Base-by-base conservation (phyloP, 1,140 invertebrate species). In the Drosophila chauvacae region DNA sequence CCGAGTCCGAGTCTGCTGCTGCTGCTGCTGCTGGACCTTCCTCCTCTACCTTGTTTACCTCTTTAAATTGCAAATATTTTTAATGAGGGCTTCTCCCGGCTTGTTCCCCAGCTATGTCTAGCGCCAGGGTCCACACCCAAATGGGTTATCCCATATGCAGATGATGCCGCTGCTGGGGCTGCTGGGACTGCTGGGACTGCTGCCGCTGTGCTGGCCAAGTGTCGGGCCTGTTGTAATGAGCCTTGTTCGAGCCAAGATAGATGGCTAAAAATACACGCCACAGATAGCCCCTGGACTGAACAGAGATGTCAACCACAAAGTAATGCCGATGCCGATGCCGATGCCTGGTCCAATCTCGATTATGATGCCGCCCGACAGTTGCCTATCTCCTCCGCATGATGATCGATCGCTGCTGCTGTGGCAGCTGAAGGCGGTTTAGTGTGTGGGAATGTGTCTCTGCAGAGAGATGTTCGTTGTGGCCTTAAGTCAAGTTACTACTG, bases 51-150 rank as follows among this genome's bases (percentile, higher is more conserved):
- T 59, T 70, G 45, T 70, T 72, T 48, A 30, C 70, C 73, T 56
- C 74, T 80, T 80, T 85, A 84, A 84, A 85, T 85, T 84, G 73
- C 81, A 76, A 85, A 77, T 82, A 82, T 87, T 87, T 86, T 86
- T 86, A 86, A 86, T 86, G 83, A 86, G 81, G 70, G n/a, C 45
- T 50, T 18, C 20, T 9, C 16, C 50, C 7, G 30, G 53, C 23
- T 23, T 23, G 23, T 50, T 10, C 37, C 33, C 20, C 20, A 45
- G 45, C 50, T 45, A 47, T 57, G 61, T 68, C 58, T 83, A 84
- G 77, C 81, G 72, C 81, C 77, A 70, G 45, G 65, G 65, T 70
- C 66, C 53, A 71, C 69, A 51, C 53, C 69, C 69, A 59, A 72
- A 26, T 59, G 66, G 28, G 69, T 42, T 74, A 73, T 74, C 69